Evolutionary conservation across 2,113 vertebrate species (phyloP).

Genomic region (Sarotherodon lohbergeri): DNA sequence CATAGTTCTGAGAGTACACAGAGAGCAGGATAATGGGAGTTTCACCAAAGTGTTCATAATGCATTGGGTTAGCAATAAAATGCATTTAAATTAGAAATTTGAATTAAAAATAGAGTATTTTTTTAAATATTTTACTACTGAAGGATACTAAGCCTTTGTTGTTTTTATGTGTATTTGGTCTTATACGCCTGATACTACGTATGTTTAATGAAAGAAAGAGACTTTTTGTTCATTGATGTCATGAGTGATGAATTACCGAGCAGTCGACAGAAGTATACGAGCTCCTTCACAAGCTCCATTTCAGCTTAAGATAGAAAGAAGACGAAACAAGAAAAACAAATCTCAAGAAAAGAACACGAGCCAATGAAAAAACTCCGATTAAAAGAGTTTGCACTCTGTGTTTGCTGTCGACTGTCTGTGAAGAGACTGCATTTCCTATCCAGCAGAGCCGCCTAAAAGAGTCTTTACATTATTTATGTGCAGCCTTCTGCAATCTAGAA

Average conservation of each 20-base stretch:
- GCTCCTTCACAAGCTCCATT: background rate
- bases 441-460: background rate
- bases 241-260: background rate
- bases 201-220: background rate
- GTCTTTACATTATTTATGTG: background rate
- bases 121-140: background rate
- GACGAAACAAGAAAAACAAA: background rate
- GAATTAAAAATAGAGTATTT: background rate
- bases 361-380: background rate
- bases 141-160: background rate
- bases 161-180: background rate
- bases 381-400: background rate
- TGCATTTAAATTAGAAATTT: background rate
- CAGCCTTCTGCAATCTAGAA: background rate
- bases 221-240: background rate
- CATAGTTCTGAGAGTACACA: too few species aligned
- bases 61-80: rapidly evolving
- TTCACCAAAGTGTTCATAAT: background rate
- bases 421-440: background rate
- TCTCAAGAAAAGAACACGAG: background rate
- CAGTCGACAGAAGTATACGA: background rate
- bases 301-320: background rate
- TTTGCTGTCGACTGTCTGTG: background rate
- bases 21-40: background rate
- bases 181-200: background rate